Base-by-base conservation (phyloP, 2,888 invertebrate species). In the Leucozona laternaria region DNA sequence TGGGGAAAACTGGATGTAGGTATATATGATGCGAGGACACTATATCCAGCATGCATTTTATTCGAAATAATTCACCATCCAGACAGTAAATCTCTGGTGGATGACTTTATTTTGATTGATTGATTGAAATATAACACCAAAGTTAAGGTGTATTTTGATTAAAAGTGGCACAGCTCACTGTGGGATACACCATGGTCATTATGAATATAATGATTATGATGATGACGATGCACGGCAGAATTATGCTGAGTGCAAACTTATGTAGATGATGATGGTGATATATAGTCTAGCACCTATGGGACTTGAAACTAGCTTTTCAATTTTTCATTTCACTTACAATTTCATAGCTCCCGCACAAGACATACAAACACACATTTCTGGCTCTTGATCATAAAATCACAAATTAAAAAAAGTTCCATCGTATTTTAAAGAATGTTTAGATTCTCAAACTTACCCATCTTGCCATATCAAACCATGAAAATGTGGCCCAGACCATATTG, bases 111-210 rank as follows among this genome's bases (percentile, higher is more conserved):
- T 50, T 53, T 68, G 68, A 75, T 79, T 83, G 83, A 83, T 83
- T 79, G 79, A 83, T 83, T 75, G 83, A 58, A 73, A 82, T 78
- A 62, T 34, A 72, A 66, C 40, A 72, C 58, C 55, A 25, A 48
- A 64, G 62, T 62, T 8, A 43, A 83, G 60, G 77, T 68, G 53
- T 43, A 53, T 64, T 73, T 79, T 73, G 78, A 83, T 79, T 83
- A 68, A 77, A 82, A 82, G 31, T 82, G 72, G 58, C 71, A 66
- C 48, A 72, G 58, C 57, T 58, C 64, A 57, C 48, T 34, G 31
- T 28, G 50, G 55, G 6, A 53, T 28, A 28, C n/a, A 28, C 22
- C 7, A 28, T 17, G 31, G 13, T 58, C 17, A 20, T 25, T 20
- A 53, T 70, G 34, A 70, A 20, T 20, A 75, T 80, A 20, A 80